phyloP scores from a whole-genome alignment of 2,888 invertebrate species.

The Cryptosula pallasiana region DNA sequence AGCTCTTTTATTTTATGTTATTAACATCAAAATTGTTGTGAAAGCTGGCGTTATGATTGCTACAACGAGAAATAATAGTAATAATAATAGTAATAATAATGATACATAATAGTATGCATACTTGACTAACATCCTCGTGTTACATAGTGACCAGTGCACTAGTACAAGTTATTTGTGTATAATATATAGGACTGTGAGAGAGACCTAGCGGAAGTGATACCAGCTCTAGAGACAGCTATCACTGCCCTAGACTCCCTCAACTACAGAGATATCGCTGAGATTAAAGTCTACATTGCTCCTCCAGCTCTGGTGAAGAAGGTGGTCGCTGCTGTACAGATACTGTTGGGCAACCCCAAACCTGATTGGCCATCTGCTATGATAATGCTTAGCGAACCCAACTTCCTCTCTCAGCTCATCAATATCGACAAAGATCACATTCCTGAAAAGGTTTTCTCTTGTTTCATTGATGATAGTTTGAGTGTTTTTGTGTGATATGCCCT shows the following conservation, averaged over 20 bases:
- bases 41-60: too few relatives aligned
- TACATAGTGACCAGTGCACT: too few relatives aligned
- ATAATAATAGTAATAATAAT: too few relatives aligned
- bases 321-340: conserved; percentile 49
- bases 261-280: conserved; percentile 50
- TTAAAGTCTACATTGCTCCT: conserved; percentile 47
- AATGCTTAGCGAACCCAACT: conserved; percentile 47
- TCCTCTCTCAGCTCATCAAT: conserved; percentile 45
- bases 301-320: conserved; percentile 48
- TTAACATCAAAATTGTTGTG: too few relatives aligned
- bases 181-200: conserved; percentile 49
- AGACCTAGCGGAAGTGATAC: conserved; percentile 49
- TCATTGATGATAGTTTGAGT: too few relatives aligned
- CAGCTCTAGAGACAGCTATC: conserved; percentile 47
- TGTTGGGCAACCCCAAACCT: conserved; percentile 46
- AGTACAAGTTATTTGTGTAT: too few relatives aligned
- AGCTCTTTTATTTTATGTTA: too few relatives aligned
- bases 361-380: conserved; percentile 50
- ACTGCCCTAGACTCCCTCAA: conserved; percentile 49
- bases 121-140: too few relatives aligned
- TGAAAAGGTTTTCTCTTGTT: conserved; percentile 38
- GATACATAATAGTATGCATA: too few relatives aligned
- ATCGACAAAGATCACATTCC: conserved; percentile 49
- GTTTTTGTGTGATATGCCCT: too few relatives aligned
- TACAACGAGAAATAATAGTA: too few relatives aligned